These are phyloP conservation scores for Microcebus griseorufus DNA, from an alignment of 2,113 vertebrate species.

Conservation along the genomic window DNA sequence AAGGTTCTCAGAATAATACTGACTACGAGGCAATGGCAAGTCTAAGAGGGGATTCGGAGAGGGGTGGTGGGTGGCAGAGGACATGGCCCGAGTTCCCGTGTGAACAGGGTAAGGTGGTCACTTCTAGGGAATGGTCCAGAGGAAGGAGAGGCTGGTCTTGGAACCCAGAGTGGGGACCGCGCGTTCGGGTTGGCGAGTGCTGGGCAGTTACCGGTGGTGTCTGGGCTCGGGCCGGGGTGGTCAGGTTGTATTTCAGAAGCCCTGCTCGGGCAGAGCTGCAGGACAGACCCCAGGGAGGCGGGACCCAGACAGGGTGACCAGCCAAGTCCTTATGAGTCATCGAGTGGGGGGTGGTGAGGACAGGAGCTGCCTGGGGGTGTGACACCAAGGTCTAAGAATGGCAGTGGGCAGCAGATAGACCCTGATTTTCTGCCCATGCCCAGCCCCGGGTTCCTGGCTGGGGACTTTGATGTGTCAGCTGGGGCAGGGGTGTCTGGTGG, in stretches of 20 bases:
- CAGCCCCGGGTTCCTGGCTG: not conserved
- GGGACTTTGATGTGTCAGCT: not conserved
- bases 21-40: not conserved
- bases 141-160: not conserved
- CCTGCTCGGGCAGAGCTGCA: not conserved
- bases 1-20: not conserved
- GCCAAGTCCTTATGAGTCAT: not conserved
- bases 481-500: not conserved
- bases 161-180: not conserved
- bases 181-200: not conserved
- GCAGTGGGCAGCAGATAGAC: not conserved
- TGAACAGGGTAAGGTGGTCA: not conserved
- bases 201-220: not conserved
- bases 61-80: no score
- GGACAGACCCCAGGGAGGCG: not conserved
- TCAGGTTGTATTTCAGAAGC: not conserved
- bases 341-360: not conserved
- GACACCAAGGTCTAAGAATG: not conserved
- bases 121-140: not conserved
- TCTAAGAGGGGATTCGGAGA: not conserved
- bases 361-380: not conserved
- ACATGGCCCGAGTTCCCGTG: accelerated
- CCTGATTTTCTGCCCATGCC: not conserved
- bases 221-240: not conserved
- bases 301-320: not conserved